A percentile compares a stretch with the other conserved stretches of the same genome.
Evolutionary conservation across 2,888 invertebrate genomes (phyloP).

Genomic region (Polydesmus complanatus): DNA sequence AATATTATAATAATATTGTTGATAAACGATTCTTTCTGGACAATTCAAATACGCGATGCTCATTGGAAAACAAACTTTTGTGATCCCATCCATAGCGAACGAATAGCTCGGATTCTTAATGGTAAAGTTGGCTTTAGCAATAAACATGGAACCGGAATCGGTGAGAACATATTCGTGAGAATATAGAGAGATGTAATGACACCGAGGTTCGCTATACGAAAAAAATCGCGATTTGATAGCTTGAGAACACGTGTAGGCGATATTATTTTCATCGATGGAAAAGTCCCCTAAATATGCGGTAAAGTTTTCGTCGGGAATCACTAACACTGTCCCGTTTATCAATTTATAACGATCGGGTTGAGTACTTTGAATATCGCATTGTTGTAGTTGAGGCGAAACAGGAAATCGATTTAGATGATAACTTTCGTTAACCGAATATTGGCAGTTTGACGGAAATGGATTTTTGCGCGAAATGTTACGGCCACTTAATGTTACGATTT

Average conservation of each 20-base stretch:
- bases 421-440: no score
- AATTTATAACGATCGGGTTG: neutral
- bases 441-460: neutral
- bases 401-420: no score
- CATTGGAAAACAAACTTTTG: neutral
- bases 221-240: neutral
- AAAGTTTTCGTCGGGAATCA: neutral
- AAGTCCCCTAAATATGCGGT: neutral
- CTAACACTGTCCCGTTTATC: neutral
- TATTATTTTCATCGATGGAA: neutral
- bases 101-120: neutral
- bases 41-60: neutral
- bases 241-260: neutral
- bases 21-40: neutral
- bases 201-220: neutral
- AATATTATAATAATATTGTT: neutral
- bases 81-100: neutral
- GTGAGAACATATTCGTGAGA: neutral
- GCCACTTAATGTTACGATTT: neutral
- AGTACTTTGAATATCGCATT: neutral
- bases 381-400: neutral
- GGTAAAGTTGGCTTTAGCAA: neutral
- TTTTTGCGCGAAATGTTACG: neutral
- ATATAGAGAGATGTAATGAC: neutral
- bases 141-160: neutral